These are phyloP conservation scores for Yponomeuta cagnagella DNA, from an alignment of 2,888 invertebrate genomes.

Conservation along the genomic window DNA sequence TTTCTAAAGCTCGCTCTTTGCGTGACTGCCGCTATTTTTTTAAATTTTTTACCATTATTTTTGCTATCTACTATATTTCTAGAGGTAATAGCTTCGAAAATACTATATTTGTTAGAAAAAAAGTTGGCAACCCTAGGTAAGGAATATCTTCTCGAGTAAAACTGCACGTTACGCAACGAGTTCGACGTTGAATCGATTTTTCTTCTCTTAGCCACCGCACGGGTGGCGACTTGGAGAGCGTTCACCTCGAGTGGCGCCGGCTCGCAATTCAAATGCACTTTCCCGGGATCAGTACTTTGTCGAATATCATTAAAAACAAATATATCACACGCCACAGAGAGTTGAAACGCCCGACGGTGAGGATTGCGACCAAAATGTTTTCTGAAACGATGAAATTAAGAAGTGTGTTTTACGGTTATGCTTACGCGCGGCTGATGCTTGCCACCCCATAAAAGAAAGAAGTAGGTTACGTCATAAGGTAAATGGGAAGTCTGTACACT, in stretches of 20 bases:
- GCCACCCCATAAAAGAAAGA: too few relatives aligned
- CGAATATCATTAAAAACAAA: conserved; percentile 22
- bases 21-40: too few relatives aligned
- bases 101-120: neutral
- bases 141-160: neutral
- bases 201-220: neutral
- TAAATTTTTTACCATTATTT: too few relatives aligned
- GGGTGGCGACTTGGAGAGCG: neutral
- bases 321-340: conserved; percentile 21
- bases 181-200: neutral
- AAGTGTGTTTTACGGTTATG: neutral
- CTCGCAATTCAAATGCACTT: neutral
- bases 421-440: neutral
- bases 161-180: neutral
- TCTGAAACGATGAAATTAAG: conserved; percentile 7
- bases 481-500: too few relatives aligned
- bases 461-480: too few relatives aligned
- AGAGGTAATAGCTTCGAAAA: too few relatives aligned
- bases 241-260: conserved; percentile 12
- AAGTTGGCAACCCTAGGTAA: neutral
- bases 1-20: too few relatives aligned
- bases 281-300: conserved; percentile 11
- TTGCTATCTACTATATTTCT: too few relatives aligned
- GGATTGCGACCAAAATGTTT: conserved; percentile 11
- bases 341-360: conserved; percentile 17